Conservation (phyloP, 2,888 invertebrate species). For the Frankliniella intonsa region DNA sequence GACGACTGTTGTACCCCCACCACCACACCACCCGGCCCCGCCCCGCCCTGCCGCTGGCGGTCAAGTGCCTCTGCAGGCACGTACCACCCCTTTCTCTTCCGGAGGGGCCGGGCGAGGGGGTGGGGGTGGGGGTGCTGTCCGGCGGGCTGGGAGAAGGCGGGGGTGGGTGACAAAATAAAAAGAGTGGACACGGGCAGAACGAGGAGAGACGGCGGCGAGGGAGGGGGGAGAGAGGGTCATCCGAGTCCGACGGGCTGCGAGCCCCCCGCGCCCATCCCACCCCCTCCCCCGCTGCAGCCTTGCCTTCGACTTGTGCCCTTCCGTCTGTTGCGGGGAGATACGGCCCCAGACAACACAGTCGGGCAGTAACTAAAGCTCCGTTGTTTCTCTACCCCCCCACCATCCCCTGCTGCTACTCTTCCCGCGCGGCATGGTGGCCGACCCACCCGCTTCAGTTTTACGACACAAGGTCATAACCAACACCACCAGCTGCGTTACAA, state of each 20-base stretch:
- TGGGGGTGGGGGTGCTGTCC: neutral
- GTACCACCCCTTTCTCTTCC: slow-evolving; percentile 19
- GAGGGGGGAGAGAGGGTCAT: neutral
- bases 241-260: neutral
- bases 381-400: neutral
- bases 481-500: neutral
- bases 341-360: neutral
- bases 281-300: too few relatives aligned
- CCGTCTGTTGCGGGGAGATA: neutral
- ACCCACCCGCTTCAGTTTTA: neutral
- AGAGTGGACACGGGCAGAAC: neutral
- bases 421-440: too few relatives aligned
- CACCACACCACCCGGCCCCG: neutral
- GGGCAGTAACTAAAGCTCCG: neutral
- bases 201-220: neutral
- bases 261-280: too few relatives aligned
- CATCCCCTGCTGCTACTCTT: neutral
- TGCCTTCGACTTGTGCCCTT: neutral
- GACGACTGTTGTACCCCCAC: neutral
- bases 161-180: neutral
- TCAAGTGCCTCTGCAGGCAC: slow-evolving; percentile 19
- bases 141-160: neutral
- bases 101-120: neutral
- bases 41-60: neutral
- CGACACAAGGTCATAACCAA: neutral